Conservation (phyloP, 2,797 vertebrate genomes). For the Nothura maculosa region DNA sequence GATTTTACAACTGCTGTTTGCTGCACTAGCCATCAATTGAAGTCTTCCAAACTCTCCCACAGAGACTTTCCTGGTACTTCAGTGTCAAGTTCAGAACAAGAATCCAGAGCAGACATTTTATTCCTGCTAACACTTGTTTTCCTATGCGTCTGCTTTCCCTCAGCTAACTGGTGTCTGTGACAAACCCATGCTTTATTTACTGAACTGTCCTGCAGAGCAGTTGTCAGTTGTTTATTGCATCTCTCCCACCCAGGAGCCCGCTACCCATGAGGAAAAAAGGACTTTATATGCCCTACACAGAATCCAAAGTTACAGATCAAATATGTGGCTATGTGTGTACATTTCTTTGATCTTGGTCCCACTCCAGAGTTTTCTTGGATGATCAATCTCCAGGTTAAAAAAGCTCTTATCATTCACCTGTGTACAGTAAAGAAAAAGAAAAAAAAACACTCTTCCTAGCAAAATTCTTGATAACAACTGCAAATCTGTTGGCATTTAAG, state of each 20-base stretch:
- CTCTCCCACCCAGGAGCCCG: neutral
- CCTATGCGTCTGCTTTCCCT: constrained; percentile 1
- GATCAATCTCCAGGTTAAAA: neutral
- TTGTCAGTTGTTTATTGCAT: neutral
- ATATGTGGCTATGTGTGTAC: neutral
- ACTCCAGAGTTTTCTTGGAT: neutral
- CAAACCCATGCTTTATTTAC: neutral
- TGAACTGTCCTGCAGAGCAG: neutral
- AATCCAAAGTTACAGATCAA: neutral
- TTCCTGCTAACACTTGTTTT: constrained; percentile 51
- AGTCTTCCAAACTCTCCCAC: constrained; percentile 71
- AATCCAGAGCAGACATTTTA: constrained; percentile 31
- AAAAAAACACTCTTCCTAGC: neutral
- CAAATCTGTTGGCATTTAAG: neutral
- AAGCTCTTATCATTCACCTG: neutral
- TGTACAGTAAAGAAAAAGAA: neutral
- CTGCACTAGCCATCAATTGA: constrained; percentile 43
- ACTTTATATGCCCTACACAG: neutral
- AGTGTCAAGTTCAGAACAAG: constrained; percentile 54
- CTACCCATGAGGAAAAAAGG: neutral
- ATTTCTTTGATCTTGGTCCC: neutral
- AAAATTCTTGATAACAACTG: neutral
- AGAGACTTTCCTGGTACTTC: constrained; percentile 60
- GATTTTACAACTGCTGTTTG: constrained; percentile 70
- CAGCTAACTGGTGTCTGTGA: neutral